Evolutionary conservation across 1,140 invertebrate species (phyloP).

Genomic region (Bombus vancouverensis): DNA sequence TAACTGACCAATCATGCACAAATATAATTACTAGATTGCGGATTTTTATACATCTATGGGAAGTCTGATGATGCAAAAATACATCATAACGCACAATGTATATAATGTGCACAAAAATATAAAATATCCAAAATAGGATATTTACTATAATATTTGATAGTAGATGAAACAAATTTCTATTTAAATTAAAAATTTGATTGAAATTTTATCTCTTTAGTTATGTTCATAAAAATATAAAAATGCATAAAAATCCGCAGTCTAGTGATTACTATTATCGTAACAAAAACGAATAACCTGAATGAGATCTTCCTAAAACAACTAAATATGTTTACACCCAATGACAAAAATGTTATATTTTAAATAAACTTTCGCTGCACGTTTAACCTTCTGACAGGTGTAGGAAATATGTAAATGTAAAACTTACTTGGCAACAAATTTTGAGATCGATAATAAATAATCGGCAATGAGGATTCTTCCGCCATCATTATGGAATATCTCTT

Average conservation of each 20-base stretch:
- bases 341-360: no score
- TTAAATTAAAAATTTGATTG: no score
- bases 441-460: constrained; percentile 29
- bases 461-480: constrained; percentile 28
- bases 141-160: no score
- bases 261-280: background rate
- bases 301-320: background rate
- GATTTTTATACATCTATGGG: no score
- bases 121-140: no score
- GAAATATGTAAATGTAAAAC: background rate
- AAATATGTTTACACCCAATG: background rate
- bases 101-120: no score
- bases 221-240: no score
- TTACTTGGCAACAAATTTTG: constrained; percentile 49
- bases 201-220: no score
- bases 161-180: no score
- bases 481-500: constrained; percentile 26
- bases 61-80: no score
- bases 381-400: background rate
- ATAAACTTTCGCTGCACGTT: background rate
- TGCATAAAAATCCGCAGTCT: no score
- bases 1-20: background rate
- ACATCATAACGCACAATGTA: no score
- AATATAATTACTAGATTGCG: background rate
- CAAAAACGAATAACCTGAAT: background rate